A percentile compares a stretch with the other conserved stretches of the same genome.
These are phyloP conservation scores for Clistopyga incitator DNA, from an alignment of 2,888 invertebrate species.

Conservation along the genomic window DNA sequence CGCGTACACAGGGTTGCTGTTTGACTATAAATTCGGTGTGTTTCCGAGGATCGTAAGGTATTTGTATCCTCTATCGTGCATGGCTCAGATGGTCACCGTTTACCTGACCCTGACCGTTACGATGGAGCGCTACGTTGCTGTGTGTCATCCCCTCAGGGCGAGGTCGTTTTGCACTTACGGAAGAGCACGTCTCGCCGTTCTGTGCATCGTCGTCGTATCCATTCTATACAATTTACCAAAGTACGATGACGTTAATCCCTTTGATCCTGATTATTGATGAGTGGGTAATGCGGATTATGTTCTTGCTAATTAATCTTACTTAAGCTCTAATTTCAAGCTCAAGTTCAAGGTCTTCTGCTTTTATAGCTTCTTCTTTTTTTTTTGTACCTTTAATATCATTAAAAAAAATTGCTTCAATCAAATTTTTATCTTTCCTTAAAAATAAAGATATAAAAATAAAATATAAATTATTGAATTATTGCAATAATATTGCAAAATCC, in stretches of 20 bases:
- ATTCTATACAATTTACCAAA: slow-evolving; percentile 93
- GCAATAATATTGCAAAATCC: no score
- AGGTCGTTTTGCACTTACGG: slow-evolving; percentile 96
- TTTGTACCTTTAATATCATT: no score
- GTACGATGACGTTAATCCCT: slow-evolving; percentile 72
- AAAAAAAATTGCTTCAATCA: no score
- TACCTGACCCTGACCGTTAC: slow-evolving; percentile 96
- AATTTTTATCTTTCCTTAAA: no score
- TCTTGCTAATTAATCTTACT: not conserved
- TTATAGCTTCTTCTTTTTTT: no score
- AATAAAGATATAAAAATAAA: no score
- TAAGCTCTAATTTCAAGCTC: no score
- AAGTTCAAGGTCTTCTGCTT: no score
- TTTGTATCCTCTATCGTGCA: slow-evolving; percentile 93
- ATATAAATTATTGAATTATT: no score
- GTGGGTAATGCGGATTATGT: not conserved
- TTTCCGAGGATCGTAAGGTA: slow-evolving; percentile 93
- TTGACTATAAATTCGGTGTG: slow-evolving; percentile 91
- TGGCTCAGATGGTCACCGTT: slow-evolving; percentile 96
- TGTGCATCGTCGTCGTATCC: slow-evolving; percentile 92
- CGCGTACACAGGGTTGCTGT: slow-evolving; percentile 91
- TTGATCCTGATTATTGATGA: not conserved
- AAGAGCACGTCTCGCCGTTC: slow-evolving; percentile 93
- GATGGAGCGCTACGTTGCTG: slow-evolving; percentile 97
- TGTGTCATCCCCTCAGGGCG: slow-evolving; percentile 95